These are phyloP conservation scores for Yponomeuta cagnagella DNA, from an alignment of 2,888 invertebrate species.

Conservation along the genomic window DNA sequence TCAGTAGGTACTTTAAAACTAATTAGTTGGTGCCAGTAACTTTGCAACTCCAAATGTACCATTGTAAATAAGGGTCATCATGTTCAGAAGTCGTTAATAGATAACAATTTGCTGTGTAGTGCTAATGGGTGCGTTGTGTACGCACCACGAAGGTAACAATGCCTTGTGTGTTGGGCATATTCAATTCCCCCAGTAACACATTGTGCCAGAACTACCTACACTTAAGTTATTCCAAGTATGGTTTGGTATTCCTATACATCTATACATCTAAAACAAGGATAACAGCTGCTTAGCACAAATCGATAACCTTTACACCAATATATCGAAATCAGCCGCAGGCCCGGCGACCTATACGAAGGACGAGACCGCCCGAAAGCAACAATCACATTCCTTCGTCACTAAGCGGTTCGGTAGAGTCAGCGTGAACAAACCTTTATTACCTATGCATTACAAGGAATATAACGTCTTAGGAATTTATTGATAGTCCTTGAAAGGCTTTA, in stretches of 20 bases:
- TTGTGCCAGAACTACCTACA: not conserved
- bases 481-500: not conserved
- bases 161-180: not conserved
- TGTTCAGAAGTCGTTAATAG: not conserved
- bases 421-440: not conserved
- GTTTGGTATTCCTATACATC: not conserved
- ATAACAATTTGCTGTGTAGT: not conserved
- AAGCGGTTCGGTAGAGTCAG: not conserved
- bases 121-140: not conserved
- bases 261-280: not conserved
- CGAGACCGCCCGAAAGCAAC: not conserved
- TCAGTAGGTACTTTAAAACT: no score
- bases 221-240: not conserved
- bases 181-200: not conserved
- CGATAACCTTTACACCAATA: not conserved
- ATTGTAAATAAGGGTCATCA: not conserved
- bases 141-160: not conserved
- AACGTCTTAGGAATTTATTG: not conserved
- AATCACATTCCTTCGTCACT: not conserved
- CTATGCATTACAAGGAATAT: not conserved
- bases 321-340: not conserved
- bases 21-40: not conserved
- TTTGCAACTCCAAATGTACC: not conserved
- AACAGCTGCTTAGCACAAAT: not conserved
- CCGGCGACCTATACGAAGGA: not conserved